phyloP scores from a whole-genome alignment of 2,888 invertebrate species.

The Pandemis heparana region DNA sequence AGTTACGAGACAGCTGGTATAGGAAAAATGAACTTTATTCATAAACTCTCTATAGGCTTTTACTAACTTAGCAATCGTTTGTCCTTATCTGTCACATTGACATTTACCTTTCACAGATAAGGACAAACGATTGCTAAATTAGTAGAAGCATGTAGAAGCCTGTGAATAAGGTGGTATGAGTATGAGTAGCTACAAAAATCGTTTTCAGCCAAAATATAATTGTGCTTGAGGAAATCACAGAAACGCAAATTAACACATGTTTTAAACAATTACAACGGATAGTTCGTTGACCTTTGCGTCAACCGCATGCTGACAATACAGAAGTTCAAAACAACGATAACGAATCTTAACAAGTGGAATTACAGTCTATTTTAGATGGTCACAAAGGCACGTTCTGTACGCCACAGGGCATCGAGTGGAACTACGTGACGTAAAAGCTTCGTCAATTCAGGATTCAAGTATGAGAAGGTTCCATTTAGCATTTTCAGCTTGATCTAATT shows the following conservation, averaged over 20 bases:
- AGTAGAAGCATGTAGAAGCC: too few relatives aligned
- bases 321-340: neutral
- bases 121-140: too few relatives aligned
- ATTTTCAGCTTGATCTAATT: neutral
- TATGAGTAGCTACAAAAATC: too few relatives aligned
- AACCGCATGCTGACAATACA: neutral
- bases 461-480: neutral
- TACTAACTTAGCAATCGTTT: too few relatives aligned
- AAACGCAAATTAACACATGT: neutral
- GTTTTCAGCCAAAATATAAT: too few relatives aligned
- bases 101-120: too few relatives aligned
- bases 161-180: too few relatives aligned
- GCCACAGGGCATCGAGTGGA: constrained; percentile 32
- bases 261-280: neutral
- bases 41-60: too few relatives aligned
- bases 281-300: constrained; percentile 2
- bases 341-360: neutral
- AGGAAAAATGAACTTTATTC: too few relatives aligned
- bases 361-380: constrained; percentile 6
- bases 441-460: constrained; percentile 3
- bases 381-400: neutral
- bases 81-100: too few relatives aligned
- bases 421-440: constrained; percentile 36
- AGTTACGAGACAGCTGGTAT: too few relatives aligned
- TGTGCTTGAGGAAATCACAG: neutral